Base-by-base conservation (phyloP, 2,888 invertebrate genomes). In the Cabera pusaria region DNA sequence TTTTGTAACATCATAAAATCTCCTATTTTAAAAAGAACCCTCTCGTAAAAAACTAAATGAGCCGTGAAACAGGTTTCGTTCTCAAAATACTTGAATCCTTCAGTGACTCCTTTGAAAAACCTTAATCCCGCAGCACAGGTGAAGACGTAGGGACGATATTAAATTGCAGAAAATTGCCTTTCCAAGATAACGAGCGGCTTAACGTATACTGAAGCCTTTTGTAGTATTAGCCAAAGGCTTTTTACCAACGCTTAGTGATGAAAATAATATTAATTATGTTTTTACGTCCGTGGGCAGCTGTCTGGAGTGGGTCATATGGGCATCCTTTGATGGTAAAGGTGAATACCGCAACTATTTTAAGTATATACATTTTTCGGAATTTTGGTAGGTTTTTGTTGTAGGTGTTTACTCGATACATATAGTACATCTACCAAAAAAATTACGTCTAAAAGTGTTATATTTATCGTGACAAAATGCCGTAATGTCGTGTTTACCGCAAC, bases 101-200 rank as follows among this genome's bases (percentile, higher is more conserved):
- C 17, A 5, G 8, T 2, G 6, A 25, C 19, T 39, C 42, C 37
- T 46, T 46, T 52, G 40, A 41, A 28, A 34, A 21, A 20, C 34
- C 36, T 11, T 39, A 52, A 43, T 54, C 24, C 22, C 34, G 10
- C 11, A 28, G 51, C 56, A 59, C 52, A 62, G 56, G 54, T 60
- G 48, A 57, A 59, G 34, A 37, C 36, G 38, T 48, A 38, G 44
- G 51, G 48, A 49, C 53, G 52, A 59, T 61, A 59, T 58, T 59
- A 72, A 75, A 70, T 72, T 67, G 64, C 55, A 69, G 70, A 69
- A 74, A 78, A 78, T 76, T 71, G 68, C 58, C 55, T 61, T 51
- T 52, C 56, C 49, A 33, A 56, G 62, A 66, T 72, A 72, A 72
- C 56, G 64, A 68, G 66, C 54, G 55, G 48, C 38, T 44, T 45